Evolutionary conservation across 2,797 vertebrate species (phyloP).

Genomic region (Sebastes diploproa): DNA sequence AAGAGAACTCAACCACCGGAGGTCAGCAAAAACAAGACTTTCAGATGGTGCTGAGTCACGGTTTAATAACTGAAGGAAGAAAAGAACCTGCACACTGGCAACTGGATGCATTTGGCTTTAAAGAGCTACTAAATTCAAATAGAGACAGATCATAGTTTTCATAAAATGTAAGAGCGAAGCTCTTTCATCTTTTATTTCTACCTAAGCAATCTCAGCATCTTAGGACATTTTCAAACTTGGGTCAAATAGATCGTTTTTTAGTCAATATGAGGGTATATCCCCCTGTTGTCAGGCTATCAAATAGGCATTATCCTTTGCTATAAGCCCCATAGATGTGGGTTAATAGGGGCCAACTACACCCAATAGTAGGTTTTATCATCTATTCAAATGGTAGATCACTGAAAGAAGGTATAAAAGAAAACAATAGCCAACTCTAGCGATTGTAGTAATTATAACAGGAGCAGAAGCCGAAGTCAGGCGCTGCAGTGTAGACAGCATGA

Average conservation of each 20-base stretch:
- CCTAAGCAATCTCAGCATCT: neutral
- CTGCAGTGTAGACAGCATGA: too few relatives aligned
- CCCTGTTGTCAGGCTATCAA: too few relatives aligned
- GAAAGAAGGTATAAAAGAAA: too few relatives aligned
- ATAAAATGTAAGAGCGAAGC: neutral
- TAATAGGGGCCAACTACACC: too few relatives aligned
- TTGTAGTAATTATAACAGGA: too few relatives aligned
- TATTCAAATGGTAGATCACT: too few relatives aligned
- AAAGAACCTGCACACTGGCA: neutral
- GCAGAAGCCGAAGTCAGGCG: too few relatives aligned
- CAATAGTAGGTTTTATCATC: too few relatives aligned
- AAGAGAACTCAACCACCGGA: neutral
- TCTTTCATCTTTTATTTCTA: neutral
- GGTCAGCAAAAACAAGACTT: constrained; percentile 9
- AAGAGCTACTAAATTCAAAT: neutral
- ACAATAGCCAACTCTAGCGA: too few relatives aligned
- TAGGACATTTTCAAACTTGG: constrained; percentile 17
- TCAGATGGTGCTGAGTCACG: neutral
- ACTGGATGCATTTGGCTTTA: neutral
- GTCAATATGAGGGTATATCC: neutral
- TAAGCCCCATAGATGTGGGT: too few relatives aligned
- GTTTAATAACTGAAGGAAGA: neutral
- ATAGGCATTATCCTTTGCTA: too few relatives aligned
- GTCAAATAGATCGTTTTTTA: neutral
- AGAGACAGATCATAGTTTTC: neutral